Evolutionary conservation across 2,888 invertebrate species (phyloP).

Genomic region (Drosophila trichaetosa): DNA sequence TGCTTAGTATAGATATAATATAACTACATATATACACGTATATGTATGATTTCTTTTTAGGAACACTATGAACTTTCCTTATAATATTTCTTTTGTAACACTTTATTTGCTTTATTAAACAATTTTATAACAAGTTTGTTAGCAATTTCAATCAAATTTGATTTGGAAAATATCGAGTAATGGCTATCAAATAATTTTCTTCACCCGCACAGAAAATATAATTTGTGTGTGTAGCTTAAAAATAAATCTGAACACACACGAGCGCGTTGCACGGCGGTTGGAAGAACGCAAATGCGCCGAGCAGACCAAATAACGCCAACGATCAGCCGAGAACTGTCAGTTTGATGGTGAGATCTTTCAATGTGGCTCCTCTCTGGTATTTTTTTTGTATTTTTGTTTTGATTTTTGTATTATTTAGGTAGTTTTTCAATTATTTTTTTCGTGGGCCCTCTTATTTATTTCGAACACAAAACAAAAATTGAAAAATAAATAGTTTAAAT

Average conservation of each 20-base stretch:
- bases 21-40: conserved; percentile 11
- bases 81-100: neutral
- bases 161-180: conserved; percentile 16
- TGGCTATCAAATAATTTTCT: conserved; percentile 20
- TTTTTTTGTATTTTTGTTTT: neutral
- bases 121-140: neutral
- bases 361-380: conserved; percentile 30
- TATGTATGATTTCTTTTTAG: conserved; percentile 14
- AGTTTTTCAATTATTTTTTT: conserved; percentile 12
- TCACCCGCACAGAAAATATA: conserved; percentile 52
- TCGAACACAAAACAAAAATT: neutral
- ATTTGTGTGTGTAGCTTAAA: conserved; percentile 63
- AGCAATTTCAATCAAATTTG: conserved; percentile 11
- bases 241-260: conserved; percentile 77
- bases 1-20: conserved; percentile 32
- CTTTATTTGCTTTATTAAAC: neutral
- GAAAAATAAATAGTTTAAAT: neutral
- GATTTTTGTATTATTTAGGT: conserved; percentile 31
- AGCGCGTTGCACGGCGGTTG: conserved; percentile 57
- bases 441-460: neutral
- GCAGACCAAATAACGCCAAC: conserved; percentile 67
- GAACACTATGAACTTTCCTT: conserved; percentile 18
- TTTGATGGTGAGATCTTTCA: conserved; percentile 35
- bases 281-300: conserved; percentile 38
- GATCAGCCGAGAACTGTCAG: conserved; percentile 78